Evolutionary conservation across 1,140 invertebrate genomes (phyloP), one percentile per base, ranked within the genome.

Genomic region (Papilio machaon): DNA sequence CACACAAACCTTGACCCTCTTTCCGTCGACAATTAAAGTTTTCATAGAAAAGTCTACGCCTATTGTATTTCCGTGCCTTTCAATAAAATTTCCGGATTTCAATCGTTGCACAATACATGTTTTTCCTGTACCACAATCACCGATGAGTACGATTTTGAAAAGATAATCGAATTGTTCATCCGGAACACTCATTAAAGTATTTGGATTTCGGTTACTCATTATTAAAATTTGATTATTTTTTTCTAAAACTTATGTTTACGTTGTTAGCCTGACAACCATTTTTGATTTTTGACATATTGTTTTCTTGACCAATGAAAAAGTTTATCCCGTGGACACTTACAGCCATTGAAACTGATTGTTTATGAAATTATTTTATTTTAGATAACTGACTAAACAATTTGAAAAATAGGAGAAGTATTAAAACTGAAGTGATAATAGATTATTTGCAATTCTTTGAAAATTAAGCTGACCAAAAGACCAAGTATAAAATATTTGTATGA

Each of bases 1-100:
- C 82, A 84, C 64, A 89, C 85, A 92, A 95, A 99, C 98, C 96
- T 99, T 99, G 80, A 99, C 97, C 95, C 97, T 97, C 95, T 99
- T 99, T 17, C 97, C 97, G 95, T 99, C 98, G 73, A 99, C 96
- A 80, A 97, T 95, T 10, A 99, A 96, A 35, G 98, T 99, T 96
- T 99, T 99, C 98, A 99, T 99, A 81, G 98, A 99, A 95, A 99
- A 99, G 95, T 99, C 98, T 43, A 99, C 98, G 75, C 98, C 98
- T 88, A 99, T 99, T 38, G 98, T 99, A 90, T 98, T 99, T 30
- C 98, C 98, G 94, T 99, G 98, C 86, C 97, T 96, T 95, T 99
- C 98, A 81, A 98, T 97, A 91, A 98, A 99, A 82, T 97, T 98
- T 82, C 98, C 98, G 80, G 98, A 98, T 93, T 98, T 98, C 93